These are phyloP conservation scores for Psittacula cyanocephala DNA, from an alignment of 2,113 vertebrate species.

Conservation along the genomic window DNA sequence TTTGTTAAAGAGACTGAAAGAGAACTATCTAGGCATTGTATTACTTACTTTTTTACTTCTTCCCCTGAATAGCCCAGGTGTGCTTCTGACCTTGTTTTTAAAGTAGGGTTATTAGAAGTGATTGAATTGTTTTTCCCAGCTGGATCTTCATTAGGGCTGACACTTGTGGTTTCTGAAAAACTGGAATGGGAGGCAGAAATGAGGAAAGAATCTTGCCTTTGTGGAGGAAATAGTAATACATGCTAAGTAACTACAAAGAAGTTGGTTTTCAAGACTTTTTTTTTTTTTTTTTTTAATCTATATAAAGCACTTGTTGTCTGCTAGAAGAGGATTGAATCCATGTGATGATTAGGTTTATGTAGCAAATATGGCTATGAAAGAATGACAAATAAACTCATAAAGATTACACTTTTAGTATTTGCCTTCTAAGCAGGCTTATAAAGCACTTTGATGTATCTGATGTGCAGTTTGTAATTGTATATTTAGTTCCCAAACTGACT, in stretches of 20 bases:
- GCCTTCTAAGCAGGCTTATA: not conserved
- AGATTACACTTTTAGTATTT: not conserved
- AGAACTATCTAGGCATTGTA: not conserved
- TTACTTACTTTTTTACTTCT: not conserved
- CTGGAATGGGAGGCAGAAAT: constrained; percentile 4
- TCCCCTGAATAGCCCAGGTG: not conserved
- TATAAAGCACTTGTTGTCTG: not conserved
- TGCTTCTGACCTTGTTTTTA: constrained; percentile 1
- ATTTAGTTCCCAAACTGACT: not conserved
- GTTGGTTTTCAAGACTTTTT: not conserved
- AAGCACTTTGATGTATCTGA: not conserved
- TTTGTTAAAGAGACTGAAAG: not conserved
- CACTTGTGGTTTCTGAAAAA: constrained; percentile 2
- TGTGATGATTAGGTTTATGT: not conserved
- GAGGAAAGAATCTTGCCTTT: not conserved
- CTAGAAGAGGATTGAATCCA: not conserved
- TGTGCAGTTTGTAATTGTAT: not conserved
- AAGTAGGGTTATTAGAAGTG: not conserved
- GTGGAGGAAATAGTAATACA: not conserved
- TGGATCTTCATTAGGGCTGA: not conserved
- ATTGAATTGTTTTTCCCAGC: not conserved
- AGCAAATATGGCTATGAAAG: not conserved
- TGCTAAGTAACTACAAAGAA: not conserved
- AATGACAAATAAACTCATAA: not conserved
- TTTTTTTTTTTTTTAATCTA: not conserved